A percentile compares a stretch with the other conserved stretches of the same genome.
Evolutionary conservation across 2,113 vertebrate genomes (phyloP).

Genomic region (Bathybates hornii): DNA sequence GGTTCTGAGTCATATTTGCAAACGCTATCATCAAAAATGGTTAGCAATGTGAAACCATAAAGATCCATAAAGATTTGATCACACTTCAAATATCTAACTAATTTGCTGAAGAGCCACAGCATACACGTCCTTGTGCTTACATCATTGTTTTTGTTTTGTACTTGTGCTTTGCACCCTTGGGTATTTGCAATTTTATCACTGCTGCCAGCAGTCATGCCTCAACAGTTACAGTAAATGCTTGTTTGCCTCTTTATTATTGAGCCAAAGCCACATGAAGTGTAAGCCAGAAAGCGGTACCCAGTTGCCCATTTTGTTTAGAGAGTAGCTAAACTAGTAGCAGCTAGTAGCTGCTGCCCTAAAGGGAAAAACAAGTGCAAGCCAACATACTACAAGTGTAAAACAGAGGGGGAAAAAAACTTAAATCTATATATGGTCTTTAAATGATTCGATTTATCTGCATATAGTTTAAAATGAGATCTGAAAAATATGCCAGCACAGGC

Average conservation of each 20-base stretch:
- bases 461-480: not conserved
- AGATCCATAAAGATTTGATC: not conserved
- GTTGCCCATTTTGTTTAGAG: not conserved
- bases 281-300: not conserved
- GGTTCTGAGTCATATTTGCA: not conserved
- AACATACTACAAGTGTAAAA: not conserved
- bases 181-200: not conserved
- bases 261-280: constrained; percentile 18
- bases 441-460: not conserved
- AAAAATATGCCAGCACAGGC: not conserved
- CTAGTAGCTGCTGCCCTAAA: not conserved
- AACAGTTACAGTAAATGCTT: not conserved
- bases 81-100: not conserved
- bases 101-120: not conserved
- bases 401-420: rapidly evolving
- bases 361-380: not conserved
- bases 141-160: not conserved
- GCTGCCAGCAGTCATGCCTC: not conserved
- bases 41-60: not conserved
- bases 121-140: not conserved
- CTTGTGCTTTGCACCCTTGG: not conserved
- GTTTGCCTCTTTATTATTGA: not conserved
- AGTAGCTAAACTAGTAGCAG: not conserved
- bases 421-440: not conserved
- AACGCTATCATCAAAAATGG: not conserved